Conservation (phyloP, 2,888 invertebrate species). For the Stenichneumon culpator region DNA sequence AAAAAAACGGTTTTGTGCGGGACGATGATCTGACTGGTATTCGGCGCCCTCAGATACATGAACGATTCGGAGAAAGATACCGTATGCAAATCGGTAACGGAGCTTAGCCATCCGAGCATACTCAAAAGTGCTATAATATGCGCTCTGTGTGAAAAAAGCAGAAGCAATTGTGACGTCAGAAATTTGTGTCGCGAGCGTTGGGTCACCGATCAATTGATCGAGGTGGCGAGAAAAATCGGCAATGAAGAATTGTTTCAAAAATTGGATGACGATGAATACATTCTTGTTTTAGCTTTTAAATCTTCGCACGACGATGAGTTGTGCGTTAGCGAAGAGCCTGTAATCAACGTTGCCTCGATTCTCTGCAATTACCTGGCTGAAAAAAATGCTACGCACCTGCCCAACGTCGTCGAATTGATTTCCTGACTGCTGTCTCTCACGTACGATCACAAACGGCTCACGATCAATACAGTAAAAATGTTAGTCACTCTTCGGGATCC, state of each 20-base stretch:
- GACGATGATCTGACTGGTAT: conserved; percentile 88
- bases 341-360: conserved; percentile 83
- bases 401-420: conserved; percentile 71
- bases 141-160: conserved; percentile 85
- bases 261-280: conserved; percentile 69
- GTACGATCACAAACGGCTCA: conserved; percentile 74
- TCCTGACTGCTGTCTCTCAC: conserved; percentile 74
- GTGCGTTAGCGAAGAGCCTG: conserved; percentile 83
- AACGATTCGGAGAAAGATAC: no score
- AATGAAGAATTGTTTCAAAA: conserved; percentile 63
- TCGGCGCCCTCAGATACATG: conserved; percentile 88
- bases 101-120: conserved; percentile 78
- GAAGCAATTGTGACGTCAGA: conserved; percentile 82
- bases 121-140: conserved; percentile 75
- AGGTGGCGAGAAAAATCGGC: conserved; percentile 78
- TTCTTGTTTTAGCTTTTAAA: conserved; percentile 79
- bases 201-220: conserved; percentile 84
- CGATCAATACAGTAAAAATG: conserved; percentile 72
- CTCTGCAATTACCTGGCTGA: conserved; percentile 77
- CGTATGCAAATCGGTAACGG: no score
- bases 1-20: conserved; percentile 86
- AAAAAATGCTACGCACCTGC: conserved; percentile 34
- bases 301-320: conserved; percentile 79
- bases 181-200: conserved; percentile 85
- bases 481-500: conserved; percentile 73